Percentiles rank a stretch among this genome's conserved stretches.
phyloP scores from a whole-genome alignment of 2,113 vertebrate genomes.

The Nerophis lumbriciformis region DNA sequence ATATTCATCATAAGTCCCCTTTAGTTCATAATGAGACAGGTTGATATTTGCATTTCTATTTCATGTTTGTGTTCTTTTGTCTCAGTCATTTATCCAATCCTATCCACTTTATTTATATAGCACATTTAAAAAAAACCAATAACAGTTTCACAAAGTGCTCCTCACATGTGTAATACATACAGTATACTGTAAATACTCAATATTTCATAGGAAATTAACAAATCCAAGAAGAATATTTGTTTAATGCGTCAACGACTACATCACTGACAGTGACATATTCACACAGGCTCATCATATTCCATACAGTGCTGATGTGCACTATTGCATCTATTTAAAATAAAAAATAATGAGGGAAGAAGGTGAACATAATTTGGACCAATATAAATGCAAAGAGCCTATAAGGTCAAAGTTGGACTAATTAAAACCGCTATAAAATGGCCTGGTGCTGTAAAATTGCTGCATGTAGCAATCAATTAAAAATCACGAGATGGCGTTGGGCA shows the following conservation, averaged over 20 bases:
- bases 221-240: slow-evolving; percentile 47
- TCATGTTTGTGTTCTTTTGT: not conserved
- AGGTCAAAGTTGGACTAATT: slow-evolving; percentile 73
- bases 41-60: not conserved
- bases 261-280: not conserved
- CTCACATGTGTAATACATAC: slow-evolving; percentile 11
- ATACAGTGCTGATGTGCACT: slow-evolving; percentile 35
- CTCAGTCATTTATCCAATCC: too few species aligned
- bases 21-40: not conserved
- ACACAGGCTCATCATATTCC: slow-evolving; percentile 15
- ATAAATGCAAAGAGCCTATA: slow-evolving; percentile 68
- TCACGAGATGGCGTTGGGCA: slow-evolving; percentile 54
- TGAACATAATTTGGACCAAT: slow-evolving; percentile 66
- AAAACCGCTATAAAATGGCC: slow-evolving; percentile 65
- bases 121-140: too few species aligned
- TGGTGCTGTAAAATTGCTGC: slow-evolving; percentile 52
- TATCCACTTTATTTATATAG: too few species aligned
- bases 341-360: slow-evolving; percentile 63
- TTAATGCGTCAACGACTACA: not conserved
- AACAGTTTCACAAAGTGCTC: too few species aligned
- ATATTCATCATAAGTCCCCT: too few species aligned
- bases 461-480: slow-evolving; percentile 69
- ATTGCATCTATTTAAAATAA: slow-evolving; percentile 46
- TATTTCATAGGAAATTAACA: slow-evolving; percentile 66
- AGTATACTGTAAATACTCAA: slow-evolving; percentile 31